Evolutionary conservation across 2,888 invertebrate genomes (phyloP), one percentile per base, ranked within the genome.

Genomic region (Protodeltote pygarga): DNA sequence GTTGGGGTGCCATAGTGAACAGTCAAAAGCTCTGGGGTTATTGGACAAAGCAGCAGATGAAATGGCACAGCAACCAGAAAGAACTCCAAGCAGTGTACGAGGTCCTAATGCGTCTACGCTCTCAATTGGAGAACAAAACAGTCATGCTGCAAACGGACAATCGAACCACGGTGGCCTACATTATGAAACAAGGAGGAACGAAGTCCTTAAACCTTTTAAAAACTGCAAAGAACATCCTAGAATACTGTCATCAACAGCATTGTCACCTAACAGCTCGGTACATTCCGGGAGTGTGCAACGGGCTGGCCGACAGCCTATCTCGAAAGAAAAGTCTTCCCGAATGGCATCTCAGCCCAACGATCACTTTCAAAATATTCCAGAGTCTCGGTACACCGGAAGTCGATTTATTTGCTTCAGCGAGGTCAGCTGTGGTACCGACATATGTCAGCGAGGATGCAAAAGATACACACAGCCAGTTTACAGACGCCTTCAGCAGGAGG

Each of bases 401-500:
- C 5, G 25, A 35, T 9, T 15, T 35, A 1, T 35, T 35, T 11
- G 34, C 34, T 1, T 16, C 24, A 5, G 2, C 6, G 3, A 2
- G 16, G 5, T 23, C 34, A 4, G 14, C 15, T 8, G 34, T 35
- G 6, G 16, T 35, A 3, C 11, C 24, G 16, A 1, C 3, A 1
- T 35, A 35, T 16, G 34, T 17, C 3, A 16, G 16, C 23, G 15
- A 15, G 4, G 34, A 35, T 16, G 8, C 8, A 3, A 4, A 9
- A 6, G 34, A 35, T 8, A 1, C 1, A 1, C 6, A 9, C 3
- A 16, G 23, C 8, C 24, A 11, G 15, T 31, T 38, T 8, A 2
- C 1, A 0, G 10, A 38, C 19, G 28, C 38, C 3, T 38, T 38
- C 38, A 38, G 38, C 41, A 35, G 23, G 13, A 15, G 8, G 10